Percentiles rank a stretch among this genome's conserved stretches.
These are phyloP conservation scores for Muscicapa striata DNA, from an alignment of 2,797 vertebrate species.

Conservation along the genomic window DNA sequence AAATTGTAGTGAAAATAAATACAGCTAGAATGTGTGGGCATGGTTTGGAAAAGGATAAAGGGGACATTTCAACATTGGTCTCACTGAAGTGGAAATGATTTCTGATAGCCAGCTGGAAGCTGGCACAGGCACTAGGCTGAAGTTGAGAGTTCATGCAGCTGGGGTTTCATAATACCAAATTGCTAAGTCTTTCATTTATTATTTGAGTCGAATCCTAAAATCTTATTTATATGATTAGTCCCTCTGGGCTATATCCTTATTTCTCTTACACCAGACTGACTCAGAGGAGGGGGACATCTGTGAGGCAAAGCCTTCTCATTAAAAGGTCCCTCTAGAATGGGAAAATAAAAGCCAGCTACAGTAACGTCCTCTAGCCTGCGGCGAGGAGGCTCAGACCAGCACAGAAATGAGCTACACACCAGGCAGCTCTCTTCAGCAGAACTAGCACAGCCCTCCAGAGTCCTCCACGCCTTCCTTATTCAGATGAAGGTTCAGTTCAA, in stretches of 20 bases:
- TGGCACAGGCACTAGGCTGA: constrained; percentile 55
- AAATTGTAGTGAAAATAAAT: constrained; percentile 58
- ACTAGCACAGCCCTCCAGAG: constrained; percentile 37
- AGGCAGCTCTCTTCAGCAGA: constrained; percentile 23
- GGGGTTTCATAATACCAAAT: constrained; percentile 57
- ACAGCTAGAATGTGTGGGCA: constrained; percentile 26
- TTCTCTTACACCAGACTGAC: constrained; percentile 35
- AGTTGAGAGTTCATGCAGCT: constrained; percentile 58
- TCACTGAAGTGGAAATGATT: constrained; percentile 62
- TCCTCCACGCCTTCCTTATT: background rate
- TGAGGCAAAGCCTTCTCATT: constrained; percentile 50
- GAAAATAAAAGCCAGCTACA: constrained; percentile 37
- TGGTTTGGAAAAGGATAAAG: constrained; percentile 61
- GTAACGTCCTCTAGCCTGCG: constrained; percentile 31
- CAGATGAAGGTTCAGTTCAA: constrained; percentile 1
- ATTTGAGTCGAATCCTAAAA: constrained; percentile 56
- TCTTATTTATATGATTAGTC: constrained; percentile 67
- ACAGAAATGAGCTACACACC: background rate
- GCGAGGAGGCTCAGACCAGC: background rate
- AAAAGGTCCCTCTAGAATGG: constrained; percentile 36
- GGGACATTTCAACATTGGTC: constrained; percentile 45
- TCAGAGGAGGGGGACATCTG: background rate
- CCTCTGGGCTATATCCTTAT: constrained; percentile 57
- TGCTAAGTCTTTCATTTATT: constrained; percentile 57
- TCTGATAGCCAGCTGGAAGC: constrained; percentile 67